Evolutionary conservation across 2,888 invertebrate species (phyloP).

Genomic region (Ormyrus labotus): DNA sequence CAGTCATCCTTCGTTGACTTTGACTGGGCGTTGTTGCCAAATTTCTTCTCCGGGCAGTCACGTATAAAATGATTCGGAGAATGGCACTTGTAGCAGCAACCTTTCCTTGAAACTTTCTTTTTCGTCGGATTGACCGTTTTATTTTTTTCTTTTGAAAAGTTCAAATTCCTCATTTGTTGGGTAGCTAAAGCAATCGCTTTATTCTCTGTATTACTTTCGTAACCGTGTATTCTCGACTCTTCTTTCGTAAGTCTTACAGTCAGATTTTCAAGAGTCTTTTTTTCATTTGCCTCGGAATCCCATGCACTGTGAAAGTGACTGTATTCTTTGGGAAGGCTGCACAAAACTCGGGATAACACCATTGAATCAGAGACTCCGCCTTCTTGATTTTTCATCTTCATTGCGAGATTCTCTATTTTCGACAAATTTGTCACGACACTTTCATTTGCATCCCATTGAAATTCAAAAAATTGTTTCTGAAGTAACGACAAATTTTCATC

Average conservation of each 20-base stretch:
- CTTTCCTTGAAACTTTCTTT: too few species aligned
- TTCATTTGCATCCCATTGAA: conserved; percentile 30
- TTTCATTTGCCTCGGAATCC: conserved; percentile 41
- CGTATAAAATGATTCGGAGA: too few species aligned
- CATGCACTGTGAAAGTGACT: conserved; percentile 56
- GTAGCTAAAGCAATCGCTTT: background rate
- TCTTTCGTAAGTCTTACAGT: conserved; percentile 10
- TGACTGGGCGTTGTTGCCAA: too few species aligned
- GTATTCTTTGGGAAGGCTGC: conserved; percentile 19
- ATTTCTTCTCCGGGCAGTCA: too few species aligned
- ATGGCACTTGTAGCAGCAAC: too few species aligned
- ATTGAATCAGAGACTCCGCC: conserved; percentile 55
- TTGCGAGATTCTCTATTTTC: conserved; percentile 57
- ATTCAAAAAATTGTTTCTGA: conserved; percentile 60
- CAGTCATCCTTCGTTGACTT: too few species aligned
- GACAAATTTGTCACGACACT: conserved; percentile 49
- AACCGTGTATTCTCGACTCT: background rate
- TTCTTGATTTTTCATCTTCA: conserved; percentile 56
- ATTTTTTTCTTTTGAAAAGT: too few species aligned
- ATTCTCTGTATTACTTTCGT: background rate
- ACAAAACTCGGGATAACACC: conserved; percentile 56
- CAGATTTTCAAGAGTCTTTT: conserved; percentile 41
- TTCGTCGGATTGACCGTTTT: too few species aligned
- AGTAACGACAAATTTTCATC: conserved; percentile 58
- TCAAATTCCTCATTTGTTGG: too few species aligned